Base-by-base conservation (phyloP, 2,888 invertebrate species). In the Cheilosia impressa region DNA sequence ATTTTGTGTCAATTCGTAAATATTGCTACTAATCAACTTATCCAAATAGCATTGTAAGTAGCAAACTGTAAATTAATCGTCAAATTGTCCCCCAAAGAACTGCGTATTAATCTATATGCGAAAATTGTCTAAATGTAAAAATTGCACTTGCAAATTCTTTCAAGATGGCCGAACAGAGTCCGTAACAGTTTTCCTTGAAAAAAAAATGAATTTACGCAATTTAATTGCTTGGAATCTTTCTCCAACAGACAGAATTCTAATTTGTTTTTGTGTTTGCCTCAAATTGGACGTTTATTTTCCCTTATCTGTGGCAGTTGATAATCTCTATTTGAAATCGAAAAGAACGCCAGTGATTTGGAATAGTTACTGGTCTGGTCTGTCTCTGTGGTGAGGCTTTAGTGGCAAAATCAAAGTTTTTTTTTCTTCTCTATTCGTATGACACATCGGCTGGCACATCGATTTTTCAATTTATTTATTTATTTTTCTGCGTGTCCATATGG, bases 101-200 rank as follows among this genome's bases (percentile, higher is more conserved):
- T 13, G 65, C 34, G 31, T 13, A 62, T 41, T 41, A 31, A 63
- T 41, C 22, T 24, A 17, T 10, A 38, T n/a, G 10, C 27, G 2
- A 9, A 78, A 80, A 75, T 79, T 50, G 7, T 31, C n/a, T 6
- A 50, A 84, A 50, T 76, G 72, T 43, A 63, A 81, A 80, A 85
- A 85, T 85, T 81, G 85, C 80, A 85, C 71, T 81, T 85, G 85
- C 85, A 81, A 85, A 85, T 85, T 90, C 88, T 90, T 91, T 89
- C 91, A 91, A 91, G 90, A 91, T 91, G 91, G 91, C 91, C 90
- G 81, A 85, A 60, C n/a, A 50, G n/a, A 55, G 91, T 89, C 88
- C 90, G 89, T 90, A 91, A 91, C 90, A 90, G 90, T 90, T 90
- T 89, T 88, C 89, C 43, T 78, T 31, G 43, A 31, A 27, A 62